Conservation (phyloP, 2,888 invertebrate genomes). For the Caenorhabditis becei region DNA sequence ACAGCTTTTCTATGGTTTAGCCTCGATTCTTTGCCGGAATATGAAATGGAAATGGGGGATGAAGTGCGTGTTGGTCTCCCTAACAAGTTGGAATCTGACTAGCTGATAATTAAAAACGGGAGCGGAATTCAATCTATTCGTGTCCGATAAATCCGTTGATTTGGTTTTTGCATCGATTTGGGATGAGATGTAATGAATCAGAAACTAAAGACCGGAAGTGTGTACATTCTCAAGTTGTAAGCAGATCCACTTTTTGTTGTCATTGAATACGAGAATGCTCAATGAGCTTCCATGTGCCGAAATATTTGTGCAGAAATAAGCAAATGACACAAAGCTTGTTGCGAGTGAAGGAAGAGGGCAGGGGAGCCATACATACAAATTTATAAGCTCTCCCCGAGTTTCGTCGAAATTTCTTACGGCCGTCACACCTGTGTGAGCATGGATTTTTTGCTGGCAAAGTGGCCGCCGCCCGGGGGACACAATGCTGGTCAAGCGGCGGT, state of each 20-base stretch:
- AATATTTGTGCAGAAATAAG: constrained; percentile 56
- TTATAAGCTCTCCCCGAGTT: constrained; percentile 40
- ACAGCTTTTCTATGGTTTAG: constrained; percentile 48
- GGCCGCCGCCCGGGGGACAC: neutral
- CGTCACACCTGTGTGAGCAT: constrained; percentile 37
- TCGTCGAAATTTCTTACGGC: constrained; percentile 21
- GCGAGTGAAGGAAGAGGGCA: constrained; percentile 8
- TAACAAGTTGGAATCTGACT: constrained; percentile 6
- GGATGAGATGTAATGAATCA: neutral
- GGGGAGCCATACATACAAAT: constrained; percentile 39
- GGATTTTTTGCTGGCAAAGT: constrained; percentile 7
- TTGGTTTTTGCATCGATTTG: neutral
- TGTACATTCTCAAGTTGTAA: constrained; percentile 32
- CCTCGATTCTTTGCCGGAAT: constrained; percentile 23
- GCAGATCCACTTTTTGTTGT: constrained; percentile 50
- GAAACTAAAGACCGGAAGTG: neutral
- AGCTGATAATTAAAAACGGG: constrained; percentile 13
- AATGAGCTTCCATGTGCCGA: constrained; percentile 56
- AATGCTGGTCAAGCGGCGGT: constrained; percentile 30
- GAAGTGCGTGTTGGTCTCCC: neutral
- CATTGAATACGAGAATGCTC: constrained; percentile 58
- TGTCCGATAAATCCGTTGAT: neutral
- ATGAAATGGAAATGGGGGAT: constrained; percentile 20
- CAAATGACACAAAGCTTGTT: constrained; percentile 58
- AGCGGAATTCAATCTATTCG: neutral